Percentiles rank a stretch among this genome's conserved stretches.
These are phyloP conservation scores for Otocyon megalotis DNA, from an alignment of 2,113 vertebrate genomes.

Conservation along the genomic window DNA sequence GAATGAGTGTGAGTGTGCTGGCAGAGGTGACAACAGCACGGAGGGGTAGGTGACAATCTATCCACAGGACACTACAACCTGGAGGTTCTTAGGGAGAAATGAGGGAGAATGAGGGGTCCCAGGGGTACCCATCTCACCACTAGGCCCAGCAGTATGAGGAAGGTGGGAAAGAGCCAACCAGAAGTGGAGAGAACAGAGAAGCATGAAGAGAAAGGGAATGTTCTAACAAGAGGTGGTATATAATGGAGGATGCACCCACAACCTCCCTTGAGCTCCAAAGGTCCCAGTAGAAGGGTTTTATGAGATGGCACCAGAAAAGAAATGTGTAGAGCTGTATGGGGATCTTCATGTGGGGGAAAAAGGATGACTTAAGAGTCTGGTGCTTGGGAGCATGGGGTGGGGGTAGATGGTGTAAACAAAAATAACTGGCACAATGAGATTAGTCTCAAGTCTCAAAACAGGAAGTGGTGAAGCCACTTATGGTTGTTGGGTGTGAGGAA, in stretches of 20 bases:
- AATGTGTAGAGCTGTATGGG: background rate
- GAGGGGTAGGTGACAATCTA: background rate
- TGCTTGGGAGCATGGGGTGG: background rate
- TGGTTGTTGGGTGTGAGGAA: background rate
- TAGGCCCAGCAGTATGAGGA: background rate
- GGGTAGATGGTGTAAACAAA: background rate
- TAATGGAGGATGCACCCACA: accelerated
- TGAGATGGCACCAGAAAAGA: background rate
- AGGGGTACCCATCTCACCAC: background rate
- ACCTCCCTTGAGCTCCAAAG: background rate
- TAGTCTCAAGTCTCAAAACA: background rate
- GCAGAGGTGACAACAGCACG: background rate
- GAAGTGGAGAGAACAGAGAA: background rate
- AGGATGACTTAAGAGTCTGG: background rate
- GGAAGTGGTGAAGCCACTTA: background rate
- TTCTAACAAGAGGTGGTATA: background rate
- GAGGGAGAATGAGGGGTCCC: too few relatives aligned
- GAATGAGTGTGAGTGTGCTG: background rate
- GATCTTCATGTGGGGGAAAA: background rate
- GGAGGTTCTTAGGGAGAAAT: background rate
- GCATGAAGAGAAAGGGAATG: too few relatives aligned
- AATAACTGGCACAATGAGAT: background rate
- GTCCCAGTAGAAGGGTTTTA: background rate
- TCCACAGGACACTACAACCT: background rate
- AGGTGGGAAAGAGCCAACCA: background rate